Percentiles rank a stretch among this genome's conserved stretches.
phyloP scores from a whole-genome alignment of 2,797 vertebrate genomes.

The Cyprinodon diabolis region DNA sequence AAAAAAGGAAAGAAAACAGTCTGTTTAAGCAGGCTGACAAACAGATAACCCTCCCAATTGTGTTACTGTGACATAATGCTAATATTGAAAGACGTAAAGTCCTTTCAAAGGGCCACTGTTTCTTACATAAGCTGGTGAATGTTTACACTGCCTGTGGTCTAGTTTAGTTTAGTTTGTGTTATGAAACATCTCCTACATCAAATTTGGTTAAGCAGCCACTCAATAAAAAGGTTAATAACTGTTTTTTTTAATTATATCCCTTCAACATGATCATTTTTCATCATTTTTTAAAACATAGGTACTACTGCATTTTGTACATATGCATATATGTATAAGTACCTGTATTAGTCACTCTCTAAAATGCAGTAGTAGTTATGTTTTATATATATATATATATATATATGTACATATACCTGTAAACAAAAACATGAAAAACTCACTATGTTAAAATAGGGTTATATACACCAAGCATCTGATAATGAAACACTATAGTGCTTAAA shows the following conservation, averaged over 20 bases:
- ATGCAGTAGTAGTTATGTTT: no score
- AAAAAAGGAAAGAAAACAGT: neutral
- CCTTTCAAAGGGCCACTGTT: neutral
- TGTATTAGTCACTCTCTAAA: no score
- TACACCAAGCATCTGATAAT: no score
- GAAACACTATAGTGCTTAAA: no score
- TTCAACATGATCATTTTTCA: neutral
- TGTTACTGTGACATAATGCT: neutral
- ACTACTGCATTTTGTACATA: neutral
- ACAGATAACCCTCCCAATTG: neutral
- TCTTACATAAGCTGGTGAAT: constrained; percentile 25
- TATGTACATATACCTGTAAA: no score
- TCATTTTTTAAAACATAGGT: neutral
- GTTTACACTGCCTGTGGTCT: constrained; percentile 7
- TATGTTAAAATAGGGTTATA: no score
- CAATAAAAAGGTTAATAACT: neutral
- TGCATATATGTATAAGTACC: no score
- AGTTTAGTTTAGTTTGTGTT: constrained; percentile 35
- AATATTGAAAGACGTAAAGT: constrained; percentile 3
- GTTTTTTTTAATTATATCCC: neutral
- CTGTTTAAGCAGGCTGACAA: constrained; percentile 2
- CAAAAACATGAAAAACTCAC: no score
- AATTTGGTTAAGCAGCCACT: neutral
- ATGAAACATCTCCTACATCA: constrained; percentile 21
- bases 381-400: no score